Base-by-base conservation (phyloP, 2,888 invertebrate species). In the Tineola bisselliella region DNA sequence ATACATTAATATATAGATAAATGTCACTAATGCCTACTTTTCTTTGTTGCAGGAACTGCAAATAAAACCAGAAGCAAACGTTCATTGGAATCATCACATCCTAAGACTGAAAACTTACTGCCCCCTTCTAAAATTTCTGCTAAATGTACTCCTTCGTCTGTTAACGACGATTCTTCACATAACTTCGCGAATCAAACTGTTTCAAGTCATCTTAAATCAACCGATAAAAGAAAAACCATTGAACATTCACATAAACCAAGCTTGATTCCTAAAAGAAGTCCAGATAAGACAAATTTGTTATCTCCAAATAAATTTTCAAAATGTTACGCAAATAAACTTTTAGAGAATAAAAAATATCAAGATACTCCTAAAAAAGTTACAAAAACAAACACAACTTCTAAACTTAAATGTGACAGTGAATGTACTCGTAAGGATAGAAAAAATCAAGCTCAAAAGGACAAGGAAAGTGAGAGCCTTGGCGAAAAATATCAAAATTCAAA, bases 401-500 rank as follows among this genome's bases (percentile, higher is more conserved):
- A 71, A 66, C 73, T 73, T 63, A 79, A 71, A 73, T 81, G 79
- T 70, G 81, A 84, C 61, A 81, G 79, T 74, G 86, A 84, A 77
- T 77, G 70, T 68, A 75, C 72, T 73, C 79, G 81, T 71, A 80
- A 74, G 69, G 81, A 81, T 70, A 81, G 74, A 79, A 80, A 74
- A 78, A 75, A 81, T 72, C 81, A 82, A 79, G 80, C 81, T 82
- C 86, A 86, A 81, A 87, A 82, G 66, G 78, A 81, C 76, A 80
- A 82, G 66, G 78, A 81, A 76, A 80, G 74, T 77, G 82, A 82
- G 79, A 81, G 76, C 80, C 77, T 77, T 78, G 84, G 76, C 72
- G 86, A 83, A 79, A 87, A 84, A 83, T 82, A 84, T 84, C 83
- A 84, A 78, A 73, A 83, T 84, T 82, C 81, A 77, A 87, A 86